phyloP scores from a whole-genome alignment of 1,140 invertebrate species.

The Caerostris extrusa region DNA sequence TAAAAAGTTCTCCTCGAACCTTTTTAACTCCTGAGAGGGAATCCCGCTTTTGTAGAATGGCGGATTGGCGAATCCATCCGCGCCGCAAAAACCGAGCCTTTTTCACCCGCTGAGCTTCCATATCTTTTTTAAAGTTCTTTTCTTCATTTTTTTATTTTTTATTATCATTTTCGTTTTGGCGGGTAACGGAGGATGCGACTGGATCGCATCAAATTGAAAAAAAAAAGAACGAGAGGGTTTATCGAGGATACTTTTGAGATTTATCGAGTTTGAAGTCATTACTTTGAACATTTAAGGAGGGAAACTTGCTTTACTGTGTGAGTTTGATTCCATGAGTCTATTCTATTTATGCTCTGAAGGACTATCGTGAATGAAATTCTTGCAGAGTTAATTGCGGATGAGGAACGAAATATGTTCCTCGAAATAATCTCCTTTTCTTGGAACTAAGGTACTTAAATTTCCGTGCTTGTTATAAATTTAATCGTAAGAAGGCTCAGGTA shows the following conservation, averaged over 20 bases:
- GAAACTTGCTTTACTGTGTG: background rate
- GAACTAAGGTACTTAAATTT: too few relatives aligned
- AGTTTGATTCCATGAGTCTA: background rate
- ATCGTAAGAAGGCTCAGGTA: too few relatives aligned
- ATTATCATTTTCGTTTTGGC: background rate
- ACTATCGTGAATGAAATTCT: too few relatives aligned
- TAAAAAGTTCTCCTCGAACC: background rate
- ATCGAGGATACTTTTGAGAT: constrained; percentile 13
- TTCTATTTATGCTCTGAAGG: too few relatives aligned
- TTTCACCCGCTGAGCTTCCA: background rate
- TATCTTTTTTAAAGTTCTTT: background rate
- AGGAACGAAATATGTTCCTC: too few relatives aligned
- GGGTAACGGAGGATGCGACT: background rate
- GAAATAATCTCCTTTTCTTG: too few relatives aligned
- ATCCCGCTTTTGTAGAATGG: constrained; percentile 36
- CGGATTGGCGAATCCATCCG: constrained; percentile 53
- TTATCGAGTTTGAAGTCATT: background rate
- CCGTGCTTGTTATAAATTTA: too few relatives aligned
- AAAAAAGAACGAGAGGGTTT: background rate
- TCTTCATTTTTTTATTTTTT: too few relatives aligned
- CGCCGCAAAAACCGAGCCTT: background rate
- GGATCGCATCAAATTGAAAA: constrained; percentile 35
- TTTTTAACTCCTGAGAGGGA: constrained; percentile 26
- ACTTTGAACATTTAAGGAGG: background rate
- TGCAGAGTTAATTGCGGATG: too few relatives aligned